These are phyloP conservation scores for Brachyistius frenatus DNA, from an alignment of 2,113 vertebrate genomes.

Conservation along the genomic window DNA sequence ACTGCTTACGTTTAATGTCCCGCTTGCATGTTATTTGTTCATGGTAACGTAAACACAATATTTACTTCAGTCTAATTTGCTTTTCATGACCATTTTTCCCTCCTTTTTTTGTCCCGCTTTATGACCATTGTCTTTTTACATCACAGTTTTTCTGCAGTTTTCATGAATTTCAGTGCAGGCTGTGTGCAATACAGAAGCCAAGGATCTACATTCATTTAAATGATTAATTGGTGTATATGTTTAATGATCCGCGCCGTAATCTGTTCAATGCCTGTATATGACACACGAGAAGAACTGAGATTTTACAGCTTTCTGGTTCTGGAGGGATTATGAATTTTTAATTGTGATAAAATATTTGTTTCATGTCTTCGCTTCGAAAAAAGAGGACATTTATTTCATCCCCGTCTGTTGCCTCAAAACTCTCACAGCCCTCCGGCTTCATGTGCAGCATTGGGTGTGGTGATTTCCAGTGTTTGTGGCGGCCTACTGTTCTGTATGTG, in stretches of 20 bases:
- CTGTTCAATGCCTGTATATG: neutral
- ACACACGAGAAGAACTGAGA: conserved; percentile 5
- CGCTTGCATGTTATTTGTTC: conserved; percentile 3
- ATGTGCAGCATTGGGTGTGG: conserved; percentile 70
- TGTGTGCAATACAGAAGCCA: conserved; percentile 5
- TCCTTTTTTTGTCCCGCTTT: neutral
- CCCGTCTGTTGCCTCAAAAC: neutral
- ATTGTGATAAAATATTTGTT: conserved; percentile 13
- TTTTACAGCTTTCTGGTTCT: neutral
- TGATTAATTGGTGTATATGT: conserved; percentile 15
- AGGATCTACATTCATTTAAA: neutral
- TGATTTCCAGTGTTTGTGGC: conserved; percentile 25
- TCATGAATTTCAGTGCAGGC: neutral
- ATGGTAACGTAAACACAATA: conserved; percentile 35
- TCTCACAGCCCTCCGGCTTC: neutral
- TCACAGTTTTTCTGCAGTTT: neutral
- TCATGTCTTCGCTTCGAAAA: conserved; percentile 35
- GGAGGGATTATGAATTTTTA: conserved; percentile 24
- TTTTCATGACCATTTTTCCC: conserved; percentile 36
- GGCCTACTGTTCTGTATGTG: neutral
- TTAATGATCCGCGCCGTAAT: neutral
- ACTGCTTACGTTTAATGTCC: neutral
- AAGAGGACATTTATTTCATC: conserved; percentile 8
- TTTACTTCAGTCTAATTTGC: conserved; percentile 43
- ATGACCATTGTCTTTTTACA: conserved; percentile 32